A percentile compares a stretch with the other conserved stretches of the same genome.
Evolutionary conservation across 2,888 invertebrate species (phyloP).

Genomic region (Xestia xanthographa): DNA sequence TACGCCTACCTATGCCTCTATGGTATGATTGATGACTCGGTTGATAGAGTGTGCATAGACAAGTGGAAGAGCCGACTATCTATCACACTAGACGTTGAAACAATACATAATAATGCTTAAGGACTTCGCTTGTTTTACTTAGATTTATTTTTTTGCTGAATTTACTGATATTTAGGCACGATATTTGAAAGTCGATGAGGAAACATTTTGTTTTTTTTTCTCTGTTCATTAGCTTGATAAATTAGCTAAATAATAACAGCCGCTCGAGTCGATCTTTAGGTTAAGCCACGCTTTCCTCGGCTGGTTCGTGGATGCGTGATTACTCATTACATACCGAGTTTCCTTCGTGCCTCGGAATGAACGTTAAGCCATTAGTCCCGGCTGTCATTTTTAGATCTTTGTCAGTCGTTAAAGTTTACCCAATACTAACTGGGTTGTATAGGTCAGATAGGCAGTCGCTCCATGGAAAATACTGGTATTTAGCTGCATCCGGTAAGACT

Average conservation of each 20-base stretch:
- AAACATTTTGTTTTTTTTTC: not conserved
- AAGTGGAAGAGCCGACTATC: constrained; percentile 49
- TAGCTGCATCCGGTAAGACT: no score
- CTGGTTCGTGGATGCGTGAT: no score
- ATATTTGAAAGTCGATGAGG: not conserved
- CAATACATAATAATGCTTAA: constrained; percentile 53
- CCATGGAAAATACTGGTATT: no score
- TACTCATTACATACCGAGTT: no score
- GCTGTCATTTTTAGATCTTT: no score
- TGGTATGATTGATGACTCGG: constrained; percentile 51
- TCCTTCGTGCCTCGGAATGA: no score
- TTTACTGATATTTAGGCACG: not conserved
- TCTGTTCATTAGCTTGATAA: not conserved
- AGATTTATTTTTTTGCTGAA: not conserved
- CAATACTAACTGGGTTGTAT: no score
- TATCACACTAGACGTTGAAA: constrained; percentile 54
- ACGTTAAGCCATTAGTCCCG: no score
- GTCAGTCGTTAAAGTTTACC: no score
- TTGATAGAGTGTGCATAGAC: constrained; percentile 56
- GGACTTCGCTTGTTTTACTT: constrained; percentile 12
- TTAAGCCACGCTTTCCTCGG: no score
- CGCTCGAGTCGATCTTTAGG: no score
- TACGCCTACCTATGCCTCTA: constrained; percentile 24
- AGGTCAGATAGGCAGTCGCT: no score
- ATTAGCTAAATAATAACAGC: not conserved